Evolutionary conservation across 1,140 invertebrate species (phyloP), one percentile per base, ranked within the genome.

Genomic region (Danaus plexippus): DNA sequence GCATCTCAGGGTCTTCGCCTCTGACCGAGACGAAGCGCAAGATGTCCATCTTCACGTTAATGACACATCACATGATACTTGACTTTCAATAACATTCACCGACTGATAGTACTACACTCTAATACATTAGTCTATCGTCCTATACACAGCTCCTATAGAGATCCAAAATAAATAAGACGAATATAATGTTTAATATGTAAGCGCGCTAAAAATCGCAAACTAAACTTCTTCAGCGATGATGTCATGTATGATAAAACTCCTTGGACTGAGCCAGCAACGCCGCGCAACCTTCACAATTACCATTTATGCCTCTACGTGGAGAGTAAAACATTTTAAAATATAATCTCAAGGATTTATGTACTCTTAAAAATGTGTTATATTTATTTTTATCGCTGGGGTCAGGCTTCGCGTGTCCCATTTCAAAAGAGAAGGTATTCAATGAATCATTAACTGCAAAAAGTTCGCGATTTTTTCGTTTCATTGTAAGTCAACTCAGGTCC

Each of bases 151-250:
- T 6, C 7, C 22, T 32, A 32, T 32, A 32, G 22, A 32, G 22
- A 2, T 32, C 22, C 22, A 32, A 32, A 32, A 32, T 32, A 32
- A 32, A 32, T 32, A 32, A 32, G 22, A 32, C 22, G 22, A 32
- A 6, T 32, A 32, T 32, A 32, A 7, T 32, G 5, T 32, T 32
- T 32, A 32, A 32, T 32, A 32, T 64, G 63, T 62, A 61, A 65
- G 48, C 57, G 58, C 53, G 71, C 63, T 71, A 72, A 72, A 72
- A 73, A 69, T 69, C 66, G 53, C 72, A 63, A n/a, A 64, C 63
- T 54, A 63, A 67, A 64, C 64, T 74, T 60, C 66, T 67, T 50
- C 52, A 43, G 32, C 66, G 71, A 69, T 78, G 73, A 78, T 78
- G 73, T 78, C 75, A 78, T 71, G 59, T 63, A 51, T 44, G 59